These are phyloP conservation scores for Oceanodroma leucorhoa DNA, from an alignment of 2,797 vertebrate species.

Conservation along the genomic window DNA sequence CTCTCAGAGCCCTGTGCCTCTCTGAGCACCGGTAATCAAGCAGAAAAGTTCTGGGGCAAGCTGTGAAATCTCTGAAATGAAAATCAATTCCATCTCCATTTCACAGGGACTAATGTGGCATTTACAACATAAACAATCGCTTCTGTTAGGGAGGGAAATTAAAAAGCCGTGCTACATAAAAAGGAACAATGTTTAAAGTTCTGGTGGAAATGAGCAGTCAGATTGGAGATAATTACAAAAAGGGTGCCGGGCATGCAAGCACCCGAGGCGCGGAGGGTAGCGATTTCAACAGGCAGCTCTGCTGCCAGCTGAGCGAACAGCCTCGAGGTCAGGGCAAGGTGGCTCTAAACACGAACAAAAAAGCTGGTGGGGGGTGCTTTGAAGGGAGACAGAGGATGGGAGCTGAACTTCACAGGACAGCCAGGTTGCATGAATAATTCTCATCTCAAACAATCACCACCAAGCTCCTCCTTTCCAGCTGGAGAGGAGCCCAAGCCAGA, in stretches of 20 bases:
- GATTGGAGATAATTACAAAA: constrained; percentile 63
- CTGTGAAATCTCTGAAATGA: constrained; percentile 80
- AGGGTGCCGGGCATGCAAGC: not conserved
- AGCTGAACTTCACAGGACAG: not conserved
- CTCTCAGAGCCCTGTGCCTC: constrained; percentile 22
- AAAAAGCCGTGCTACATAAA: constrained; percentile 76
- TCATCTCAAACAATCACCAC: not conserved
- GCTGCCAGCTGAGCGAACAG: not conserved
- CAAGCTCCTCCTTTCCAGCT: not conserved
- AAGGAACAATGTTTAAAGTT: constrained; percentile 80
- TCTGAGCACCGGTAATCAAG: constrained; percentile 63
- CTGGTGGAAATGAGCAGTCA: constrained; percentile 70
- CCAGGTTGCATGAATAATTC: not conserved
- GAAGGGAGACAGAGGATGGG: not conserved
- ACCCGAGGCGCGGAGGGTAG: not conserved
- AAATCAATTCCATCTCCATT: constrained; percentile 80
- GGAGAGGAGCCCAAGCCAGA: not conserved
- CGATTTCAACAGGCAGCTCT: not conserved
- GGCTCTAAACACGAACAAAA: accelerated
- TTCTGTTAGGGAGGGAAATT: constrained; percentile 78
- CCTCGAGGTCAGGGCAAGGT: not conserved
- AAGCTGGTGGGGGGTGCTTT: not conserved
- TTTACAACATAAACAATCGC: constrained; percentile 79
- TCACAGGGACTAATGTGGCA: constrained; percentile 78
- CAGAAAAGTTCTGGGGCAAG: constrained; percentile 77